Percentiles rank a stretch among this genome's conserved stretches.
Conservation (phyloP, 2,113 vertebrate genomes). For the Tragulus kanchil region DNA sequence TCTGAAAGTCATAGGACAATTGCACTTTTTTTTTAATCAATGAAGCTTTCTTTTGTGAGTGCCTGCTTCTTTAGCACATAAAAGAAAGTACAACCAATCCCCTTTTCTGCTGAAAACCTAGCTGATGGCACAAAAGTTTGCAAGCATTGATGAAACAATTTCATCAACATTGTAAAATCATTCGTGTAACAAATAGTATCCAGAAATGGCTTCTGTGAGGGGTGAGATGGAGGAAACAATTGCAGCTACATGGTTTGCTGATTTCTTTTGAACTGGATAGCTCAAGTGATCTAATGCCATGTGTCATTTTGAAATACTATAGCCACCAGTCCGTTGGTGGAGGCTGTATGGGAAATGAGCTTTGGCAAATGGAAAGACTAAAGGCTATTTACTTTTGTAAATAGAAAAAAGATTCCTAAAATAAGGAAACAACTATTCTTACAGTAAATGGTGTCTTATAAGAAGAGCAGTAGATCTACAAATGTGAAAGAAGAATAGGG, state of each 20-base stretch:
- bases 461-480: neutral
- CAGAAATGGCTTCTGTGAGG: neutral
- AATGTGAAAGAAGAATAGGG: neutral
- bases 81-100: neutral
- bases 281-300: neutral
- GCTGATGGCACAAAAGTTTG: neutral
- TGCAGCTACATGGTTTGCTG: constrained; percentile 15
- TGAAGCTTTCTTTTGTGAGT: no score
- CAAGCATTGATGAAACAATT: constrained; percentile 52
- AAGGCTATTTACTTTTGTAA: neutral
- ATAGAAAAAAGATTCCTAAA: constrained; percentile 4
- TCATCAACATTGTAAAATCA: constrained; percentile 53
- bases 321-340: neutral
- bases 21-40: neutral
- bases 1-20: neutral
- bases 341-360: neutral
- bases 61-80: neutral
- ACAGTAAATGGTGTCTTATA: neutral
- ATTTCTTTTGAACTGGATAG: constrained; percentile 5
- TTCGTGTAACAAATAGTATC: constrained; percentile 54
- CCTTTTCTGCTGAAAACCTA: neutral
- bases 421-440: neutral
- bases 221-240: neutral
- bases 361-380: constrained; percentile 33
- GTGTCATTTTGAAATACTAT: neutral